Base-by-base conservation (phyloP, 2,888 invertebrate genomes). In the Phasia obesa region DNA sequence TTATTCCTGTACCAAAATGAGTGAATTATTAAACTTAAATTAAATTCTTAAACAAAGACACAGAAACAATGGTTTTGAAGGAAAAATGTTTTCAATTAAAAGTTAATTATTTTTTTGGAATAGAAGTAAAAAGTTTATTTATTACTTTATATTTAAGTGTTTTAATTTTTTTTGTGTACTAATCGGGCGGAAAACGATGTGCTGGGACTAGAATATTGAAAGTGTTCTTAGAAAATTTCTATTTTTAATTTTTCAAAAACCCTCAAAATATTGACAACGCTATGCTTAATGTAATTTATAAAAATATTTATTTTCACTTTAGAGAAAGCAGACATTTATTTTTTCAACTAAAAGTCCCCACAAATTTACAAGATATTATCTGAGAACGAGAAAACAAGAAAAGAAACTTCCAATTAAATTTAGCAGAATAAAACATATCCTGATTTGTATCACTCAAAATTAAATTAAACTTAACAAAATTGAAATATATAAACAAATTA, bases 391-490 rank as follows among this genome's bases (percentile, higher is more conserved):
- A 51, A 38, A 19, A 15, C 38, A 67, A n/a, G 1, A 44, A 49
- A 67, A n/a, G 1, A 44, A 53, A 64, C 71, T 64, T 76, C 44
- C 62, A 59, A 67, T 25, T 57, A 25, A 84, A 67, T 71, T 49
- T 60, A 79, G 73, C 76, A 84, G 71, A 84, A 65, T 84, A 74
- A 79, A 73, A 76, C 79, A 84, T 80, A 84, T 80, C 84, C 76
- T 64, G 51, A 76, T 42, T 53, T 57, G 31, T 42, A 64, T 44
- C 21, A 51, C 15, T 38, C n/a, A 23, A 55, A 57, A 19, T 57
- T 15, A 25, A 73, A 71, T 51, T 35, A 27, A 65, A 78, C 38
- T n/a, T 31, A n/a, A 2, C 5, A 27, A 60, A 73, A 59, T 23
- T 47, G 5, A 42, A 65, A 70, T 60, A 38, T 71, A 19, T 42